Evolutionary conservation across 1,140 invertebrate genomes (phyloP), one percentile per base, ranked within the genome.

Genomic region (Gonatopus flavifemur): DNA sequence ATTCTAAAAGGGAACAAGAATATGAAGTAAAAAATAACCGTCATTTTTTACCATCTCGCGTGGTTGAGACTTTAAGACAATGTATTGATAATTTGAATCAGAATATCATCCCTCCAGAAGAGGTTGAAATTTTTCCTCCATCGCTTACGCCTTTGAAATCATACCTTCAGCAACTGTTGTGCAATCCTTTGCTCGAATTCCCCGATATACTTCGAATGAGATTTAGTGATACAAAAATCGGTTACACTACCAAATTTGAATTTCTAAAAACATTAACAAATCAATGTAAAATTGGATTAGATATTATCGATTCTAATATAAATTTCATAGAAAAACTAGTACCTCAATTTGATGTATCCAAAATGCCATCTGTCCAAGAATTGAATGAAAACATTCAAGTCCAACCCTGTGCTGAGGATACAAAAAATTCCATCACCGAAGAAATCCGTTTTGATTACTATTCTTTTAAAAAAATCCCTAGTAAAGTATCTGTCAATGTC

Each of bases 141-240:
- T 75, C 75, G 3, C 37, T 71, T 6, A 77, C 70, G n/a, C 71
- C 75, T 8, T 56, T 68, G 39, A 32, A 65, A 38, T 70, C 72
- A 3, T 70, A 75, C 36, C 52, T 77, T 20, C 57, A 69, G 47
- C 54, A 69, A 42, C 31, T 77, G 4, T 22, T 70, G 9, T 33
- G 66, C 15, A 20, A 74, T 56, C 49, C 63, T 3, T 19, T 50
- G 0, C 55, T 64, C 10, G 55, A 70, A 36, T 25, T 76, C 10
- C 72, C 75, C 9, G 36, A 10, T 28, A 61, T 70, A 46, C 38
- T 72, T 1, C 59, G 21, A 52, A 55, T 41, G 0, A 64, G 74
- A 41, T 77, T 77, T 41, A 52, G 40, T 7, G 52, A 59, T 2
- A 58, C 65, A 0, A 74, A 72, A 70, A 38, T 76, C 43, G 65